phyloP scores from a whole-genome alignment of 2,888 invertebrate species.

The Sthenelais limicola region DNA sequence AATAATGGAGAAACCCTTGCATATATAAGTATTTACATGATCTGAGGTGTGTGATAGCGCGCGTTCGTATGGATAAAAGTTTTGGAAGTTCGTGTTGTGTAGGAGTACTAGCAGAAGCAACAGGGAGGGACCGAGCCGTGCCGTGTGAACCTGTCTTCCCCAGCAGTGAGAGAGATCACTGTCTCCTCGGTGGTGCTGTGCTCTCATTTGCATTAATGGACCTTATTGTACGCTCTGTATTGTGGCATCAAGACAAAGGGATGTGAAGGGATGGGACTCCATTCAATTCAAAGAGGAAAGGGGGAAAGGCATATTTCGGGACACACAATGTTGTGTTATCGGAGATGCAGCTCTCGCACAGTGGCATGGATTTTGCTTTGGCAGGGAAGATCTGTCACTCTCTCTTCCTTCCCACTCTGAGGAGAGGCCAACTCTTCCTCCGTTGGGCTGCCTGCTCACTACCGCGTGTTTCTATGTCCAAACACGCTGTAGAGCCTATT shows the following conservation, averaged over 20 bases:
- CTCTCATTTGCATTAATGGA: constrained; percentile 38
- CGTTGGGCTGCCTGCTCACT: too few relatives aligned
- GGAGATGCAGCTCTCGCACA: too few relatives aligned
- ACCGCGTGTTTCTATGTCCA: too few relatives aligned
- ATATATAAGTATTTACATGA: too few relatives aligned
- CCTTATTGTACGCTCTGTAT: constrained; percentile 20
- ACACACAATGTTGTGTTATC: too few relatives aligned
- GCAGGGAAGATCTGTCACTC: constrained; percentile 23
- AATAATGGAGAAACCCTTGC: too few relatives aligned
- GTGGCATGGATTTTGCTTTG: constrained; percentile 11
- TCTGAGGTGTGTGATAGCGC: too few relatives aligned
- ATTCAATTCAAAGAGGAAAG: neutral
- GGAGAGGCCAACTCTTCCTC: too few relatives aligned
- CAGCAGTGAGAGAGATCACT: constrained; percentile 8
- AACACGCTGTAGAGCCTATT: too few relatives aligned
- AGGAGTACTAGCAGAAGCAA: constrained; percentile 31
- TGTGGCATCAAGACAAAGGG: constrained; percentile 28
- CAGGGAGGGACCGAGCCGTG: constrained; percentile 13
- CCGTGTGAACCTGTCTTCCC: neutral
- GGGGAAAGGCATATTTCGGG: too few relatives aligned
- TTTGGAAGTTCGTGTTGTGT: constrained; percentile 20
- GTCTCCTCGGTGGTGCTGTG: neutral
- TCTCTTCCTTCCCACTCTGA: too few relatives aligned
- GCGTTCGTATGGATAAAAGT: constrained; percentile 17
- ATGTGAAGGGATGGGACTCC: neutral